Evolutionary conservation across 2,797 vertebrate species (phyloP).

Genomic region (Sebastolobus altivelis): DNA sequence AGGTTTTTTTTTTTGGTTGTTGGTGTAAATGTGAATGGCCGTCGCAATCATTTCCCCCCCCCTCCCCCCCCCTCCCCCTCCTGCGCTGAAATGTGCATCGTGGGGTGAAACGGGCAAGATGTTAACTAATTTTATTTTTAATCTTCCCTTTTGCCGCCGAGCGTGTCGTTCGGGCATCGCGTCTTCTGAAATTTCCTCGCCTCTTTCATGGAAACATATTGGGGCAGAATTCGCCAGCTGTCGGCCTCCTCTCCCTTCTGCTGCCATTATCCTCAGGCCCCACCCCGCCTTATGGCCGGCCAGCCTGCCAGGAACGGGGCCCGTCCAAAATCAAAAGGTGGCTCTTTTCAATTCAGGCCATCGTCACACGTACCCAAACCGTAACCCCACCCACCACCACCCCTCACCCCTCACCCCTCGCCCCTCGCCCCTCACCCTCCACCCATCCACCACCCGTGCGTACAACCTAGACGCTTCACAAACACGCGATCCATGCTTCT

Average conservation of each 20-base stretch:
- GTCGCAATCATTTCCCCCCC: conserved; percentile 37
- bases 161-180: conserved; percentile 91
- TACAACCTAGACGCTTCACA: conserved; percentile 50
- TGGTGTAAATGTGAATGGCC: conserved; percentile 71
- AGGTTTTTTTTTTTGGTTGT: conserved; percentile 40
- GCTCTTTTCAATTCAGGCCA: conserved; percentile 81
- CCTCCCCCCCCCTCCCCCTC: background rate
- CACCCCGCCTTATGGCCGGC: conserved; percentile 97
- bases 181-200: conserved; percentile 98
- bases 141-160: conserved; percentile 92
- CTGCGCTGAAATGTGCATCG: conserved; percentile 85
- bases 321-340: conserved; percentile 85
- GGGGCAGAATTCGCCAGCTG: conserved; percentile 99
- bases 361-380: conserved; percentile 53
- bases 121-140: conserved; percentile 95
- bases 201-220: conserved; percentile 99
- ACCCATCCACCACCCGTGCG: conserved; percentile 39
- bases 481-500: conserved; percentile 54
- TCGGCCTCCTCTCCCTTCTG: conserved; percentile 98
- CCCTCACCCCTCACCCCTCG: background rate
- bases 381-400: background rate
- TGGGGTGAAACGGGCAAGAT: conserved; percentile 90
- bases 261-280: conserved; percentile 96
- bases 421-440: background rate
- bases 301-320: conserved; percentile 87